Conservation (phyloP, 30 jellyfish, hydroid and myxozoan genomes). For the Catostylus mosaicus region DNA sequence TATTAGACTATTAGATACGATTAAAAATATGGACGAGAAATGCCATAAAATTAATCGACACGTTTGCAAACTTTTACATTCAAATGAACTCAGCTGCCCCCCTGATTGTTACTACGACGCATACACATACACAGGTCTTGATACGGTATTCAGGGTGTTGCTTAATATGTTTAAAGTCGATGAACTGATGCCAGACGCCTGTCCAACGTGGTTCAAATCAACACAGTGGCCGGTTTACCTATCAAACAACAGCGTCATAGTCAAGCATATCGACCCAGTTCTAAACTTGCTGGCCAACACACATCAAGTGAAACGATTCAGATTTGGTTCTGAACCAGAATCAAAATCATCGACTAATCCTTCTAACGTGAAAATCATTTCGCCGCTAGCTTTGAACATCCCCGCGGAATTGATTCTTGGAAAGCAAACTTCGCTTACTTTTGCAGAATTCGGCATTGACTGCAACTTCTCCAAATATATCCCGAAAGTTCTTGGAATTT, state of each 20-base stretch:
- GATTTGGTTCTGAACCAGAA: conserved; percentile 6
- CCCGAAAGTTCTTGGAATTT: conserved; percentile 35
- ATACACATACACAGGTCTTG: conserved; percentile 38
- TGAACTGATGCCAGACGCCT: conserved; percentile 61
- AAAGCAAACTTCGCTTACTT: conserved; percentile 29
- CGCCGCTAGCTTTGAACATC: conserved; percentile 48
- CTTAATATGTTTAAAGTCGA: conserved; percentile 51
- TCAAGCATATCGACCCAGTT: conserved; percentile 23
- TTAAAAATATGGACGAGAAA: conserved; percentile 3
- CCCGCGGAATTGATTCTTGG: conserved; percentile 57
- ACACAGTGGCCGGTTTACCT: conserved; percentile 73
- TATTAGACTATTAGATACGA: conserved; percentile 12
- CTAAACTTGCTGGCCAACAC: conserved; percentile 27
- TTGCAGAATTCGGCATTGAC: conserved; percentile 31
- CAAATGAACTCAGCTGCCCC: conserved; percentile 37
- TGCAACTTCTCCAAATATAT: conserved; percentile 42
- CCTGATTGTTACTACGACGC: conserved; percentile 54
- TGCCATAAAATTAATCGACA: conserved; percentile 16
- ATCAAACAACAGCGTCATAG: conserved; percentile 1
- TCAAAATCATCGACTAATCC: neutral
- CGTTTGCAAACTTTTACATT: conserved; percentile 5
- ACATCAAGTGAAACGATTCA: conserved; percentile 27
- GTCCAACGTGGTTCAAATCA: conserved; percentile 44
- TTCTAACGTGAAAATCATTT: conserved; percentile 6
- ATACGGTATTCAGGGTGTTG: conserved; percentile 60